Percentiles rank a stretch among this genome's conserved stretches.
Conservation (phyloP, 2,797 vertebrate species). For the Crotalus adamanteus region DNA sequence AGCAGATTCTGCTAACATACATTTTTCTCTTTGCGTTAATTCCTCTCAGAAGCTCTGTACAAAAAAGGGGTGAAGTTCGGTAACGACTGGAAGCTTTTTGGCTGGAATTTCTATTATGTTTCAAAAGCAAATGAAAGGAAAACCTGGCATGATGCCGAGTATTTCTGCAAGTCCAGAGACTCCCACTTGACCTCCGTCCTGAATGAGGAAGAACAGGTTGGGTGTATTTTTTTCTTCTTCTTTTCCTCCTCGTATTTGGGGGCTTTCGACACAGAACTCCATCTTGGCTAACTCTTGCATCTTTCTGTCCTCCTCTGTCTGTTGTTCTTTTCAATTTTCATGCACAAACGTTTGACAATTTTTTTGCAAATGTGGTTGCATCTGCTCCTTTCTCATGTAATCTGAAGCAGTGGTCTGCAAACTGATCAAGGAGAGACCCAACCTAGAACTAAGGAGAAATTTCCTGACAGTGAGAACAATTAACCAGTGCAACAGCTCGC, state of each 20-base stretch:
- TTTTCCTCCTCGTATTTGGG: not conserved
- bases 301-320: not conserved
- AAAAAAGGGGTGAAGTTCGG: not conserved
- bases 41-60: not conserved
- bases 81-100: constrained; percentile 21
- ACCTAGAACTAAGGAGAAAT: too few species aligned
- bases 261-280: not conserved
- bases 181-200: constrained; percentile 37
- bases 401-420: too few species aligned
- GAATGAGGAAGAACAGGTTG: constrained; percentile 36
- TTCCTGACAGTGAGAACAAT: too few species aligned
- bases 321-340: not conserved
- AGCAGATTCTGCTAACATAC: not conserved
- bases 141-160: constrained; percentile 8
- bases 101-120: constrained; percentile 37
- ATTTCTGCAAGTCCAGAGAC: constrained; percentile 1
- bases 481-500: too few species aligned
- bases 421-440: too few species aligned
- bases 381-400: too few species aligned
- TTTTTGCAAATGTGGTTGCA: not conserved
- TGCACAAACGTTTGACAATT: not conserved
- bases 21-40: not conserved
- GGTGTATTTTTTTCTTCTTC: not conserved
- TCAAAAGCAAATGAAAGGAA: not conserved
- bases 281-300: not conserved